A percentile compares a stretch with the other conserved stretches of the same genome.
Conservation (phyloP, 2,113 vertebrate genomes). For the Dolichallabes microphthalmus region DNA sequence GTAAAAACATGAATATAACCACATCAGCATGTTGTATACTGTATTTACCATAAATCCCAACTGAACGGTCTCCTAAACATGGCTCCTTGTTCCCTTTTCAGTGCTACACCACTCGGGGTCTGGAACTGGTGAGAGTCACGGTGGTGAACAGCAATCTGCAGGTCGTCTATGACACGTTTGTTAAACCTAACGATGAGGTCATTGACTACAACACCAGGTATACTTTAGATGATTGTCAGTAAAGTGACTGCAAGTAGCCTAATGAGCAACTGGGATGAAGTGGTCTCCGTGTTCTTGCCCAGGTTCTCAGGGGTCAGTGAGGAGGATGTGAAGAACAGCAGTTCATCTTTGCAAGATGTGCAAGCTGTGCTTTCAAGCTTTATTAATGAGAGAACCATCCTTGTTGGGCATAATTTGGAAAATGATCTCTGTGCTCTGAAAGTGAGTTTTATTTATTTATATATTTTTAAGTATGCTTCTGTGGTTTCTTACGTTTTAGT, state of each 20-base stretch:
- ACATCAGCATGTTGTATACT: not conserved
- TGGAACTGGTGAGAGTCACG: slow-evolving; percentile 77
- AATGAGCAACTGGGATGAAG: not conserved
- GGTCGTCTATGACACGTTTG: slow-evolving; percentile 75
- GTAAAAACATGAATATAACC: slow-evolving; percentile 50
- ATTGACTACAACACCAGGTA: slow-evolving; percentile 81
- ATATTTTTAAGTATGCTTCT: not conserved
- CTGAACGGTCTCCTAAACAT: not conserved
- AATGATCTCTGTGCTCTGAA: slow-evolving; percentile 74
- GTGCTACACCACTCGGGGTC: slow-evolving; percentile 77
- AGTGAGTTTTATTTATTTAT: slow-evolving; percentile 65
- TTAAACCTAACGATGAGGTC: slow-evolving; percentile 76
- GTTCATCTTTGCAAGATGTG: slow-evolving; percentile 67
- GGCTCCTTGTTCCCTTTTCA: slow-evolving; percentile 45
- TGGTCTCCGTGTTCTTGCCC: not conserved
- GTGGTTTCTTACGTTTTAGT: not conserved
- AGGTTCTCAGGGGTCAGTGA: slow-evolving; percentile 79
- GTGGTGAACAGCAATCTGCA: slow-evolving; percentile 73
- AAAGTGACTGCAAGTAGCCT: not conserved
- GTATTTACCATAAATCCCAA: not conserved
- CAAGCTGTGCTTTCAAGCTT: slow-evolving; percentile 74
- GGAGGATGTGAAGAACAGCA: slow-evolving; percentile 66
- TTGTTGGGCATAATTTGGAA: slow-evolving; percentile 78
- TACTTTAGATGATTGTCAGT: not conserved
- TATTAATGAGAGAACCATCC: slow-evolving; percentile 73